Conservation (phyloP, 2,113 vertebrate species). For the Amblyopsis rosae region DNA sequence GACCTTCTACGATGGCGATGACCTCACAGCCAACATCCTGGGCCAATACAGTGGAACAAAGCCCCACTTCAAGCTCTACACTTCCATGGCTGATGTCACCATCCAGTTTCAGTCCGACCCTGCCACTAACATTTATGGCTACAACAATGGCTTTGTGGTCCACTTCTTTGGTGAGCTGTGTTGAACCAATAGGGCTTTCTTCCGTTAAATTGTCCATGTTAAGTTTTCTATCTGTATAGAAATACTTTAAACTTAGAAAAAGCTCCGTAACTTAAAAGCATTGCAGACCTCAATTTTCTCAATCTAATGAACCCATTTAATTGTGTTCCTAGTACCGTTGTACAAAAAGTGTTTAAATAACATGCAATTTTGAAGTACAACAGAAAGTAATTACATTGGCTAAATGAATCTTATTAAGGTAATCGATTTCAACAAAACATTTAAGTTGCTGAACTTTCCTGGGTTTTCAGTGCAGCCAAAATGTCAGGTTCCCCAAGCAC, state of each 20-base stretch:
- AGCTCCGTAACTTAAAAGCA: too few relatives aligned
- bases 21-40: constrained; percentile 92
- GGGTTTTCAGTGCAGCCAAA: too few relatives aligned
- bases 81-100: constrained; percentile 91
- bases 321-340: too few relatives aligned
- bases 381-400: not conserved
- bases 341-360: too few relatives aligned
- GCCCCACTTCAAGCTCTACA: constrained; percentile 89
- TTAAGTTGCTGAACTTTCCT: too few relatives aligned
- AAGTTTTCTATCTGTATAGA: not conserved
- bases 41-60: constrained; percentile 89
- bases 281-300: too few relatives aligned
- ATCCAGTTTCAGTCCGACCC: constrained; percentile 97
- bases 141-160: constrained; percentile 93
- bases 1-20: constrained; percentile 96
- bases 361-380: too few relatives aligned
- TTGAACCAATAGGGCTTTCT: not conserved
- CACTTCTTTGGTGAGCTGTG: constrained; percentile 89
- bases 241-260: too few relatives aligned
- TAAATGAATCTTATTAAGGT: not conserved
- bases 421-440: not conserved
- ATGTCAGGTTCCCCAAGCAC: too few relatives aligned
- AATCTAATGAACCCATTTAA: too few relatives aligned
- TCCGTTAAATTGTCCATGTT: not conserved
- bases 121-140: constrained; percentile 83